phyloP scores from a whole-genome alignment of 2,113 vertebrate species.

The Oostethus manadensis region DNA sequence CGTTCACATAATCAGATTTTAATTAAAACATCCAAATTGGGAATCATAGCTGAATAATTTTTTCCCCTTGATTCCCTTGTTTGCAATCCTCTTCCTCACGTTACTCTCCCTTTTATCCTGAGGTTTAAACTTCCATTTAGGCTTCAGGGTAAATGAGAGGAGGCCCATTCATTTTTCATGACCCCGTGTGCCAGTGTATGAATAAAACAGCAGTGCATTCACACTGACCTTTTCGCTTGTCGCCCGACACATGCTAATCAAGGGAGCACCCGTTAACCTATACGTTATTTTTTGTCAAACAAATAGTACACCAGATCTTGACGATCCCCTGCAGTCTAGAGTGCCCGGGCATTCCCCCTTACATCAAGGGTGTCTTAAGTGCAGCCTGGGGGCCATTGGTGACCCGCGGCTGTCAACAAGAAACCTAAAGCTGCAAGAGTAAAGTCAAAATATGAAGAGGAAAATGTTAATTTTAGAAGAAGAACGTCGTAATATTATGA shows the following conservation, averaged over 20 bases:
- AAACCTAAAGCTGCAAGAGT: too few relatives aligned
- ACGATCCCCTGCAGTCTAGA: not conserved
- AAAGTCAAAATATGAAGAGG: too few relatives aligned
- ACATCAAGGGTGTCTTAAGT: not conserved
- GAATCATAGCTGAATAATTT: too few relatives aligned
- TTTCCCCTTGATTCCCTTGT: not conserved
- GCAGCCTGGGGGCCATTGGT: too few relatives aligned
- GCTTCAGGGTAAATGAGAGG: conserved; percentile 52
- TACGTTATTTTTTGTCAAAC: not conserved
- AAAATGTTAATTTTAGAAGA: too few relatives aligned
- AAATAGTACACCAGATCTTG: not conserved
- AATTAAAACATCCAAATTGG: too few relatives aligned
- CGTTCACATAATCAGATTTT: too few relatives aligned
- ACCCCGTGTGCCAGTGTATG: conserved; percentile 45
- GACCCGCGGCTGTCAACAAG: too few relatives aligned
- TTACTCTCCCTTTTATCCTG: conserved; percentile 52
- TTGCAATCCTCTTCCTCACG: not conserved
- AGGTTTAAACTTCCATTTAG: conserved; percentile 53
- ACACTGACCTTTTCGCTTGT: conserved; percentile 54
- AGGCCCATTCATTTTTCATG: conserved; percentile 59
- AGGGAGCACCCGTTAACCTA: not conserved
- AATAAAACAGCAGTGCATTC: conserved; percentile 63
- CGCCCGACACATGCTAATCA: conserved; percentile 32
- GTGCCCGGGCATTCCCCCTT: not conserved
- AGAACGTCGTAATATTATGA: too few relatives aligned